These are phyloP conservation scores for Palythoa caribaeorum DNA, from an alignment of 92 coral and sea anemone species.

Conservation along the genomic window DNA sequence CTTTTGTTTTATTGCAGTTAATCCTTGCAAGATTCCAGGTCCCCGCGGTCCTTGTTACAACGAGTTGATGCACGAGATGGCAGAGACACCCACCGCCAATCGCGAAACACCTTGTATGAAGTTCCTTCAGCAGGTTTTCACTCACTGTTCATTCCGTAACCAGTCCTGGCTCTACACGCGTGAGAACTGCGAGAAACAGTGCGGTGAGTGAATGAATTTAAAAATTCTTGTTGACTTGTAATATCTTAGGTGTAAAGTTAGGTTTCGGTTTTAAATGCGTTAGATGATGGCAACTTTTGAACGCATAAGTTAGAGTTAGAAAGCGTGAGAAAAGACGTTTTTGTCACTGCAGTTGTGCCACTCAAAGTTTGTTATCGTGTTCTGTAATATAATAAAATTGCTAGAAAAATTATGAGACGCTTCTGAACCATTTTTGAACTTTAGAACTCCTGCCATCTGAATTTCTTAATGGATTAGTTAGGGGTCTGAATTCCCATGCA, in stretches of 20 bases:
- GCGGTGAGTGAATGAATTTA: constrained; percentile 69
- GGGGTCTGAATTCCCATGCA: background rate
- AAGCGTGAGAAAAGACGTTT: too few relatives aligned
- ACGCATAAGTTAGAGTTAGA: too few relatives aligned
- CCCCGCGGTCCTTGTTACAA: constrained; percentile 85
- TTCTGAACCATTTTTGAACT: too few relatives aligned
- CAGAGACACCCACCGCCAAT: constrained; percentile 64
- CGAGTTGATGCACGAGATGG: constrained; percentile 74
- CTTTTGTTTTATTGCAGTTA: constrained; percentile 55
- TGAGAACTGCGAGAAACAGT: constrained; percentile 85
- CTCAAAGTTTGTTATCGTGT: too few relatives aligned
- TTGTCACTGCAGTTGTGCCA: too few relatives aligned
- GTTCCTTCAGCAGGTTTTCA: constrained; percentile 78
- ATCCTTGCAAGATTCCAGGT: constrained; percentile 77
- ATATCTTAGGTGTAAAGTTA: background rate
- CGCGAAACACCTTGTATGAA: constrained; percentile 80
- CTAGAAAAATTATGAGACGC: too few relatives aligned
- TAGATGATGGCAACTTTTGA: too few relatives aligned
- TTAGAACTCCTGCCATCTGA: too few relatives aligned
- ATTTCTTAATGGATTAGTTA: too few relatives aligned
- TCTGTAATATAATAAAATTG: too few relatives aligned
- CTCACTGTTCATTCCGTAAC: constrained; percentile 75
- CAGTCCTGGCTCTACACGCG: constrained; percentile 71
- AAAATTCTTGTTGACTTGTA: background rate
- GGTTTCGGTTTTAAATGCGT: background rate